Evolutionary conservation across 1,140 invertebrate species (phyloP).

Genomic region (Eriocheir sinensis): DNA sequence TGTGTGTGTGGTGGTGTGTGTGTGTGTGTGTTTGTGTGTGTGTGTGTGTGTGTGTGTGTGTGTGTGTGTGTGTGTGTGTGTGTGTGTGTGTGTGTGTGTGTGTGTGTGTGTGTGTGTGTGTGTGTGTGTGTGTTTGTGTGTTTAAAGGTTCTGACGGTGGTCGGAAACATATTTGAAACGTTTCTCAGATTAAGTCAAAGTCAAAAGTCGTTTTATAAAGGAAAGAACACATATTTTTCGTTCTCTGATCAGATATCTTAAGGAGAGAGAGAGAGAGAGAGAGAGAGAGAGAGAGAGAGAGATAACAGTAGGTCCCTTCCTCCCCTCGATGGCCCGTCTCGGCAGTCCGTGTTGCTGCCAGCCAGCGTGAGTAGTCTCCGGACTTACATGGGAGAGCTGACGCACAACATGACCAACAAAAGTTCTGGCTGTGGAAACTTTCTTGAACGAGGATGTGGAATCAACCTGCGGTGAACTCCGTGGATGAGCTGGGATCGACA

Average conservation of each 20-base stretch:
- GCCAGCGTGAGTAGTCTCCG: no score
- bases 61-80: background rate
- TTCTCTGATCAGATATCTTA: background rate
- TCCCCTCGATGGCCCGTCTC: no score
- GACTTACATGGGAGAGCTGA: no score
- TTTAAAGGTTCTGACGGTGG: background rate
- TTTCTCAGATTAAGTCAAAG: background rate
- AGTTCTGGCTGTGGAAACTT: no score
- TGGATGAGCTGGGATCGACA: no score
- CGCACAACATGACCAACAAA: no score
- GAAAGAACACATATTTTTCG: background rate
- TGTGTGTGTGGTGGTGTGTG: background rate
- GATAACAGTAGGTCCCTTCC: no score
- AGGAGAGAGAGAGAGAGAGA: constrained; percentile 1
- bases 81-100: background rate
- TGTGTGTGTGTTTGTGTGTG: constrained; percentile 4
- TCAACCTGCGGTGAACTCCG: no score
- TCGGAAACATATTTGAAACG: background rate
- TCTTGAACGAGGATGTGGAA: no score
- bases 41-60: constrained; percentile 22
- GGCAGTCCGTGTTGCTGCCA: no score
- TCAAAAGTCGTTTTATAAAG: background rate
- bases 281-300: constrained; percentile 11
- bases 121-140: no score
- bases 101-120: no score